A percentile compares a stretch with the other conserved stretches of the same genome.
phyloP scores from a whole-genome alignment of 2,797 vertebrate species.

The Gadopsis bispinosus region DNA sequence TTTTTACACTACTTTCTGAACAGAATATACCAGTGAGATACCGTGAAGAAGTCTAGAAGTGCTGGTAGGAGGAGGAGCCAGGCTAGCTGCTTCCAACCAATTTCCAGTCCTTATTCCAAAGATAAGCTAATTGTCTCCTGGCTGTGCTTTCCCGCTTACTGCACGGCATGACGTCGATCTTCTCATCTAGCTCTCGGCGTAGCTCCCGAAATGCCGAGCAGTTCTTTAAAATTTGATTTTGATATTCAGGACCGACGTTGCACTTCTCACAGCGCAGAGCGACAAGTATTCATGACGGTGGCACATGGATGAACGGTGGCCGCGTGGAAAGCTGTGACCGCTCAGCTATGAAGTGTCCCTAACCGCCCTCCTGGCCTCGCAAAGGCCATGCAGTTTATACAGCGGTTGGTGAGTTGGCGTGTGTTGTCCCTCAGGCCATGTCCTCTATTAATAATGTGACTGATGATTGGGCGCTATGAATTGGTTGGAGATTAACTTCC shows the following conservation, averaged over 20 bases:
- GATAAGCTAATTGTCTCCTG: neutral
- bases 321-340: neutral
- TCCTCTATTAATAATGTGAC: slow-evolving; percentile 44
- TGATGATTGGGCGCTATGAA: slow-evolving; percentile 33
- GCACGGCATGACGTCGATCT: neutral
- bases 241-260: neutral
- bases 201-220: neutral
- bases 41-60: neutral
- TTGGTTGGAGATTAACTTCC: slow-evolving; percentile 32
- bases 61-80: neutral
- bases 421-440: slow-evolving; percentile 1
- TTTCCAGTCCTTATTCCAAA: neutral
- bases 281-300: neutral
- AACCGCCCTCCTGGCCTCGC: neutral
- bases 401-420: neutral
- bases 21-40: neutral
- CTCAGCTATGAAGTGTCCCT: neutral
- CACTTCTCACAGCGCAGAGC: too few relatives aligned
- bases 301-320: too few relatives aligned
- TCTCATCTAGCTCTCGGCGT: neutral
- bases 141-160: neutral
- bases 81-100: neutral
- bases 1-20: neutral
- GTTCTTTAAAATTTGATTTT: neutral
- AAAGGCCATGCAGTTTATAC: neutral